These are phyloP conservation scores for Chloropsis hardwickii DNA, from an alignment of 2,113 vertebrate species.

Conservation along the genomic window DNA sequence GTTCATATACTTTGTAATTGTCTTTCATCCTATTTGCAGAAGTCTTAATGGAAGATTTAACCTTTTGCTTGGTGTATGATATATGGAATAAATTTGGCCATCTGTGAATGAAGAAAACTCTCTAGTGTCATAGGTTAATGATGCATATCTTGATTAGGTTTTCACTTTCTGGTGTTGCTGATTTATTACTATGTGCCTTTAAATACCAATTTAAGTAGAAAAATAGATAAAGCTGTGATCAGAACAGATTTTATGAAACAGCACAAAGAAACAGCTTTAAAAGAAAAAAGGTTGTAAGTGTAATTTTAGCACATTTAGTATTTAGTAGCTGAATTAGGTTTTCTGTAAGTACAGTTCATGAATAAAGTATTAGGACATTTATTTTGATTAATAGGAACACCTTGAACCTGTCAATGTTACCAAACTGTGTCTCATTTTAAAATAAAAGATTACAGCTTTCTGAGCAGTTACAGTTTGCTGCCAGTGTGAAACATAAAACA, in stretches of 20 bases:
- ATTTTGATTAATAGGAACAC: conserved; percentile 18
- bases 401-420: neutral
- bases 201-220: neutral
- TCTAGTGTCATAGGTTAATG: neutral
- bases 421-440: neutral
- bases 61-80: neutral
- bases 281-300: neutral
- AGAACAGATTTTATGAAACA: conserved; percentile 9
- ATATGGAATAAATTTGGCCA: neutral
- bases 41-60: neutral
- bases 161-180: neutral
- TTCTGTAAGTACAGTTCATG: conserved; percentile 18
- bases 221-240: conserved; percentile 20
- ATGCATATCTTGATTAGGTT: neutral
- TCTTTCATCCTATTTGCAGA: neutral
- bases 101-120: neutral
- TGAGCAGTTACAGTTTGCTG: neutral
- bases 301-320: neutral
- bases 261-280: neutral
- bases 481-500: neutral
- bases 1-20: neutral
- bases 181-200: neutral
- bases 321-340: conserved; percentile 44
- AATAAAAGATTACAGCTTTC: neutral
- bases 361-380: conserved; percentile 21